Evolutionary conservation across 2,888 invertebrate genomes (phyloP).

Genomic region (Caenorhabditis sp.): DNA sequence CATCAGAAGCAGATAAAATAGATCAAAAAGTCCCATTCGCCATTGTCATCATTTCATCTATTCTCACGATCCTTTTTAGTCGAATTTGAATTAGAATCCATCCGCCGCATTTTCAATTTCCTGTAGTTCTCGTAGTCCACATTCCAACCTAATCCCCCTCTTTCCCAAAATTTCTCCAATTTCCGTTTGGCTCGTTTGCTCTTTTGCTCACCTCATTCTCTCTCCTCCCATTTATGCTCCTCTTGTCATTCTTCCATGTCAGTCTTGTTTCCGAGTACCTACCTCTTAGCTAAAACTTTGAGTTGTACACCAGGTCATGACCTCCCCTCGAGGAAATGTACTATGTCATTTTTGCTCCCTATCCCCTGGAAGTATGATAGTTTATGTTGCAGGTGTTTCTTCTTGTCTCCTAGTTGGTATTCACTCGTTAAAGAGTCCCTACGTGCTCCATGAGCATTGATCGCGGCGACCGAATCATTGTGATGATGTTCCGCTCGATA

Average conservation of each 20-base stretch:
- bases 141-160: conserved; percentile 17
- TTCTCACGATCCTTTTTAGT: not conserved
- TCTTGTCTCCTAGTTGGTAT: not conserved
- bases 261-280: conserved; percentile 11
- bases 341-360: not conserved
- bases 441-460: conserved; percentile 57
- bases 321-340: not conserved
- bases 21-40: not conserved
- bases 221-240: not conserved
- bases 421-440: too few relatives aligned
- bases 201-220: not conserved
- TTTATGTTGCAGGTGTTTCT: not conserved
- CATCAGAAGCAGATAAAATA: not conserved
- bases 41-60: conserved; percentile 1
- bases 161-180: conserved; percentile 1
- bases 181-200: not conserved
- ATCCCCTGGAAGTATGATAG: not conserved
- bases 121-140: conserved; percentile 32
- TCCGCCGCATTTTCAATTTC: conserved; percentile 39
- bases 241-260: conserved; percentile 38
- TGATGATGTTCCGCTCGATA: conserved; percentile 55
- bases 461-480: conserved; percentile 59
- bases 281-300: not conserved
- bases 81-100: conserved; percentile 2
- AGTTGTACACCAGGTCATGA: conserved; percentile 8